Base-by-base conservation (phyloP, 2,888 invertebrate species). In the Lymantria monacha region DNA sequence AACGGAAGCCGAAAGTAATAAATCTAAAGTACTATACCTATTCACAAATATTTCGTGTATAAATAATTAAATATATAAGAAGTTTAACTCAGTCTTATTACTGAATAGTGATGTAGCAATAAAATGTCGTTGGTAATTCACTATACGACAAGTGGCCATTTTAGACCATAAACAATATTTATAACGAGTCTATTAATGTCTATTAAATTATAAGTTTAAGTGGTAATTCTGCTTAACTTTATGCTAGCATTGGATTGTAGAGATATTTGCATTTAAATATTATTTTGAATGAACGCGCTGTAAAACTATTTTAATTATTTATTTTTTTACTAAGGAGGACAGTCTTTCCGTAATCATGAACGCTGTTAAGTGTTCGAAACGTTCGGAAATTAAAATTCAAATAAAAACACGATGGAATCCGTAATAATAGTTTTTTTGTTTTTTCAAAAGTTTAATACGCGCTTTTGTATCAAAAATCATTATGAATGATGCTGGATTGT, bases 1-100 rank as follows among this genome's bases (percentile, higher is more conserved):
- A 67, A 67, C 70, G 62, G 62, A 67, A 57, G 53, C 54, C 15
- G 43, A 9, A 38, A 14, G 52, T 37, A 47, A 64, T 70, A 67
- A 70, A 70, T 67, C 59, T 61, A 67, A 50, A 22, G 53, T 49
- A 61, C 54, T 49, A 56, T 44, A 44, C 44, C 42, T 48, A 47
- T 47, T 51, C 53, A 44, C 44, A 37, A 48, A 55, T 50, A 49
- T 59, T 56, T 51, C 51, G 51, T 57, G 51, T 69, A 53, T 58
- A 59, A n/a, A 51, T 50, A 61, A 58, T 56, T 54, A 57, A 59
- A 53, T 53, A 61, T 51, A 53, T 60, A 56, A 53, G 52, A 47
- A 15, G 38, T 38, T 38, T 8, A 38, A n/a, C 10, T 42, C 31
- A 42, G 37, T 46, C 68, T 61, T 42, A 61, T 64, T 63, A 50